Evolutionary conservation across 2,113 vertebrate genomes (phyloP), one percentile per base, ranked within the genome.

Genomic region (Carassius carassius): DNA sequence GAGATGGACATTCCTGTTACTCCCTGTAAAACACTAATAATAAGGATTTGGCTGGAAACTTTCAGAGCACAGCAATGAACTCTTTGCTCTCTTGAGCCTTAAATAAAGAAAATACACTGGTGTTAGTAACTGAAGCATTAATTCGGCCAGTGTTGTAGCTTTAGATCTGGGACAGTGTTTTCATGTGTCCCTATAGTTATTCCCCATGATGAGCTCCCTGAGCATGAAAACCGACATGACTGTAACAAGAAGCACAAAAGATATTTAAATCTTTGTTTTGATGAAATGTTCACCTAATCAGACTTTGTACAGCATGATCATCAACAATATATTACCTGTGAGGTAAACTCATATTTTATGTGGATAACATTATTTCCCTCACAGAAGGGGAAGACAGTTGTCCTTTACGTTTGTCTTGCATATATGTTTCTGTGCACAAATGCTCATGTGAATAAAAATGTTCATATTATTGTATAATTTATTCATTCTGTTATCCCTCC

Each of bases 401-500:
- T 80, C 76, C 6, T 49, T 14, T 41, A 35, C 83, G 41, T 88
- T 78, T 81, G 35, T 72, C 65, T 80, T 75, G 47, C 54, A 89
- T 32, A 81, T 87, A 51, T 88, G 70, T 78, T 62, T 29, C 2
- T 25, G 58, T 65, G 58, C 21, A 80, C 44, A 70, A 86, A 81
- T 70, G 69, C 73, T 87, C 79, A 23, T 67, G 72, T 85, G 83
- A 87, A 84, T 86, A 89, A 70, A 83, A 88, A 81, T 85, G 37
- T 60, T 69, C 79, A 44, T 83, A 87, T 87, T 67, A 81, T 85
- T 86, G 13, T 85, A 86, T 74, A 25, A 47, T 82, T 29, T 90
- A 88, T 88, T 91, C 89, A 84, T 87, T 91, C 88, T 93, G 89
- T 80, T 87, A 17, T 83, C 84, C 17, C 87, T 89, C 89, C 88